Percentiles rank a stretch among this genome's conserved stretches.
Evolutionary conservation across 2,888 invertebrate genomes (phyloP).

Genomic region (Cheilosia impressa): DNA sequence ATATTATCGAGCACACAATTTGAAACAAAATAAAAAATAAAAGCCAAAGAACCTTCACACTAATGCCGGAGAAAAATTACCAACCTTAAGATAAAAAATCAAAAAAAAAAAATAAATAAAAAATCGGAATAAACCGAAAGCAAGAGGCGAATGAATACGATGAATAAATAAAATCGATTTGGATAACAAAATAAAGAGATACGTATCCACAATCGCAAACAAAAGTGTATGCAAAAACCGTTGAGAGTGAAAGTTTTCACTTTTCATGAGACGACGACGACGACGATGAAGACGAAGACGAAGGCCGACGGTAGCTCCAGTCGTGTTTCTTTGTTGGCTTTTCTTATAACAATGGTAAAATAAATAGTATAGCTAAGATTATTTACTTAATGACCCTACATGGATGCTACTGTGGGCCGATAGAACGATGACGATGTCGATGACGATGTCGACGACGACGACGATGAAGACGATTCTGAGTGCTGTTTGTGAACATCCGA

Average conservation of each 20-base stretch:
- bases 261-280: constrained; percentile 57
- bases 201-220: constrained; percentile 49
- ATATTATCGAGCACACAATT: constrained; percentile 46
- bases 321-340: constrained; percentile 76
- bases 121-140: constrained; percentile 62
- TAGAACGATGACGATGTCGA: constrained; percentile 59
- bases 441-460: constrained; percentile 38
- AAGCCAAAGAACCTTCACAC: constrained; percentile 62
- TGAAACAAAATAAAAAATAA: constrained; percentile 40
- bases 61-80: constrained; percentile 75
- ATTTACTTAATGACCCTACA: constrained; percentile 63
- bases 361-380: constrained; percentile 67
- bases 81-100: constrained; percentile 54
- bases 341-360: constrained; percentile 78
- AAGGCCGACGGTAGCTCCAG: constrained; percentile 67
- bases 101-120: constrained; percentile 60
- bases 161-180: constrained; percentile 74
- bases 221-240: constrained; percentile 68
- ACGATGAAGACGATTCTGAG: constrained; percentile 8
- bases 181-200: constrained; percentile 33
- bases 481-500: constrained; percentile 32
- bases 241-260: constrained; percentile 74
- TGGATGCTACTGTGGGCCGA: constrained; percentile 66
- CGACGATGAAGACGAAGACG: not conserved
- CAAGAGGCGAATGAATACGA: constrained; percentile 60